Evolutionary conservation across 2,113 vertebrate genomes (phyloP).

Genomic region (Butorides virescens): DNA sequence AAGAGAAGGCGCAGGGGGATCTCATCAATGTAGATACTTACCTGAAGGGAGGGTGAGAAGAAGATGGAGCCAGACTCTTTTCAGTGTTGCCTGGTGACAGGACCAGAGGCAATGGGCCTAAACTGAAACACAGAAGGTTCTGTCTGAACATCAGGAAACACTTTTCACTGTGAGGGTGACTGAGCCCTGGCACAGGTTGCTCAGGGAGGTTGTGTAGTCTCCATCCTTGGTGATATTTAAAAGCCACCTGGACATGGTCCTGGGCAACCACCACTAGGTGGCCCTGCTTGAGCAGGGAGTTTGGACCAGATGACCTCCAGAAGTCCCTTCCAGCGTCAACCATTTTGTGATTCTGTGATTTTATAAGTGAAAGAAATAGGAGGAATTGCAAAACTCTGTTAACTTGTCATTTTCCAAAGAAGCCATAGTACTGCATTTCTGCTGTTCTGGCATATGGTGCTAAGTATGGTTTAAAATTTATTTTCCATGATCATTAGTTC

Average conservation of each 20-base stretch:
- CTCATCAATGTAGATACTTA: not conserved
- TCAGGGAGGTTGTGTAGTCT: not conserved
- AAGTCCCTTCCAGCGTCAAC: not conserved
- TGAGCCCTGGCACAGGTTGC: not conserved
- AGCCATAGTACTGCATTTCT: not conserved
- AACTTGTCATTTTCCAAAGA: not conserved
- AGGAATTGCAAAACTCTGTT: not conserved
- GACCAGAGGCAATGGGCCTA: not conserved
- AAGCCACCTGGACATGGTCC: accelerated
- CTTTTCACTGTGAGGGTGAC: not conserved
- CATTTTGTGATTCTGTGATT: not conserved
- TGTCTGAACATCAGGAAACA: not conserved
- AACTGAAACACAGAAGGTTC: not conserved
- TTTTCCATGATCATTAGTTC: not conserved
- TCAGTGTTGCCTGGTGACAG: not conserved
- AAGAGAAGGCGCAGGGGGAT: not conserved
- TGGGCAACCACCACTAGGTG: not conserved
- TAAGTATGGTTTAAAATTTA: not conserved
- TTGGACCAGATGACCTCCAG: not conserved
- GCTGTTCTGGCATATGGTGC: not conserved
- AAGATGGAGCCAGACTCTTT: not conserved
- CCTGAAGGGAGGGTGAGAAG: not conserved
- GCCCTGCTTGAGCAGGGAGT: accelerated
- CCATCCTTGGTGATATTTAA: accelerated
- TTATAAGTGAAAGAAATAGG: not conserved